Base-by-base conservation (phyloP, 2,113 vertebrate species). In the Hassar affinis region DNA sequence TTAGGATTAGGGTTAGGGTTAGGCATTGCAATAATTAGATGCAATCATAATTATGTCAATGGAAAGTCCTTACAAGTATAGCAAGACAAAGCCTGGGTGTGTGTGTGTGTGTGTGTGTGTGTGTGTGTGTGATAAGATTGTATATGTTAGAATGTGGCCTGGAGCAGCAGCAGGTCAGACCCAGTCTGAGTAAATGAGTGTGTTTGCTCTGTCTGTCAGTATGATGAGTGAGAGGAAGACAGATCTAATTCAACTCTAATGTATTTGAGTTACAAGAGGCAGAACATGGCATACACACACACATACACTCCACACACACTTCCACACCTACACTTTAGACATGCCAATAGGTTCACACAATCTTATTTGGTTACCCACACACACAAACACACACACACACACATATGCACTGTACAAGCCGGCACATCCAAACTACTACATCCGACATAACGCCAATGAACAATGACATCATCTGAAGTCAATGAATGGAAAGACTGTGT, bases 181-280 rank as follows among this genome's bases (percentile, higher is more conserved):
- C 51, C 56, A 75, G 38, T 79, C 52, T 52, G 71, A 38, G 52
- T 86, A 84, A 84, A 71, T 77, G 78, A 80, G 51, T 95, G 95
- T 30, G 68, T 82, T 95, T 93, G 94, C 94, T 93, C 93, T 88
- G 84, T 96, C 94, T 95, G 96, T 96, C 96, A 96, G 92, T 94
- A 94, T 96, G 96, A 96, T 93, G 94, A 95, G 95, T 96, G 95
- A 95, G 94, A 93, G 94, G 95, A 93, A 95, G 91, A 91, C 90
- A 88, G 93, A 91, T 89, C 93, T 94, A 95, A 97, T 97, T 97
- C 94, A 94, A 90, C 93, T 91, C 93, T 95, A 96, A 96, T 96
- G 95, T 93, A 93, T 93, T 95, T 95, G 94, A 96, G 95, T 96
- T 96, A 96, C 78, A 75, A 25, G 91, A 0, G 2, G 30, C 64